A percentile compares a stretch with the other conserved stretches of the same genome.
phyloP scores from a whole-genome alignment of 2,888 invertebrate genomes.

The Sarcophaga rosellei region DNA sequence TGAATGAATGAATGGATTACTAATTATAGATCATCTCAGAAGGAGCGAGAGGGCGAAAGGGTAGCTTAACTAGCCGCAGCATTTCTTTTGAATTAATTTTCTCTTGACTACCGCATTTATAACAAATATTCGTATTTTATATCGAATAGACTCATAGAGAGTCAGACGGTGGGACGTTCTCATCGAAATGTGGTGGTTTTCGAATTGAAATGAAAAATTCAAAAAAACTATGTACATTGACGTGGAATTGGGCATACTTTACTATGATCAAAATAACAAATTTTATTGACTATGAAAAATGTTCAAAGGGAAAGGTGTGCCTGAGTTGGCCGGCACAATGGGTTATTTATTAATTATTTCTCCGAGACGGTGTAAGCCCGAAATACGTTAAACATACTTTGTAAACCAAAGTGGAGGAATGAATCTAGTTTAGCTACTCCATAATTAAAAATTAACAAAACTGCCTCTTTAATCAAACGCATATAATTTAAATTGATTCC shows the following conservation, averaged over 20 bases:
- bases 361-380: slow-evolving; percentile 31
- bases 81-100: slow-evolving; percentile 28
- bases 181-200: neutral
- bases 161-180: neutral
- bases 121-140: neutral
- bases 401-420: slow-evolving; percentile 56
- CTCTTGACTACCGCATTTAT: slow-evolving; percentile 49
- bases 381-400: slow-evolving; percentile 5
- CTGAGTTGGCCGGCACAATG: slow-evolving; percentile 55
- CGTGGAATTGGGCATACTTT: slow-evolving; percentile 6
- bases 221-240: slow-evolving; percentile 26
- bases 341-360: slow-evolving; percentile 61
- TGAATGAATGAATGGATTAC: neutral
- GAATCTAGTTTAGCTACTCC: slow-evolving; percentile 62
- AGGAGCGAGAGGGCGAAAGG: neutral
- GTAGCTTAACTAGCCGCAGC: neutral
- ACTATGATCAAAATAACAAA: neutral
- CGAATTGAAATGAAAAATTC: slow-evolving; percentile 21
- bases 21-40: neutral
- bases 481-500: neutral
- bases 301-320: slow-evolving; percentile 59
- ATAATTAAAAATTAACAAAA: slow-evolving; percentile 52
- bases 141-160: too few relatives aligned
- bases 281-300: slow-evolving; percentile 61
- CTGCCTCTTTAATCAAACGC: slow-evolving; percentile 36